Percentiles rank a stretch among this genome's conserved stretches.
These are phyloP conservation scores for Chloropsis cyanopogon DNA, from an alignment of 2,113 vertebrate genomes.

Conservation along the genomic window DNA sequence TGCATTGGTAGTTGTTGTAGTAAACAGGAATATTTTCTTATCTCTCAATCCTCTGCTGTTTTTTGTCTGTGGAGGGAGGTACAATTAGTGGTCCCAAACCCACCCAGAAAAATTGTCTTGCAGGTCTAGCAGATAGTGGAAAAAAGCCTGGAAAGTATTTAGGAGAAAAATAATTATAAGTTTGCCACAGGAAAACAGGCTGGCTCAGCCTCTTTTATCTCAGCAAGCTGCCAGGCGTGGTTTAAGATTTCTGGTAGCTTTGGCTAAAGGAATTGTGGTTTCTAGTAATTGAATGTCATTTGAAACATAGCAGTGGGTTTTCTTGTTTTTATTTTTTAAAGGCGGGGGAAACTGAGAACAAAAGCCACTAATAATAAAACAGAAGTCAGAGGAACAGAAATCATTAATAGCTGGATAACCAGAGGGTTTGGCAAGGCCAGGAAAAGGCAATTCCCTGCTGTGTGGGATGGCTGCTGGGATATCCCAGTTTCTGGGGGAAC, in stretches of 20 bases:
- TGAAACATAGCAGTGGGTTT: conserved; percentile 38
- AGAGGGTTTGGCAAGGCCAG: not conserved
- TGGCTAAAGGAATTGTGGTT: conserved; percentile 71
- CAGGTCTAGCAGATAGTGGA: conserved; percentile 55
- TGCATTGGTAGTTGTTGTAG: not conserved
- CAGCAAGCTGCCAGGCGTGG: conserved; percentile 54
- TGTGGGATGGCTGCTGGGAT: not conserved
- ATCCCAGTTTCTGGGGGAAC: not conserved
- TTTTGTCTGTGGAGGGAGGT: not conserved
- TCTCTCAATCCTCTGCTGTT: conserved; percentile 6
- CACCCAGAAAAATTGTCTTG: conserved; percentile 9
- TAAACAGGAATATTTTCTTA: not conserved
- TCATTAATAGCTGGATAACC: not conserved
- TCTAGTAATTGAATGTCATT: conserved; percentile 61
- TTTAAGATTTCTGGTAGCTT: conserved; percentile 66
- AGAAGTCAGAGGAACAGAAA: not conserved
- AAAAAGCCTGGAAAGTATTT: conserved; percentile 75
- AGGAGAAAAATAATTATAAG: conserved; percentile 49
- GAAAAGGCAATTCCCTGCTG: not conserved
- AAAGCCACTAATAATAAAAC: conserved; percentile 17
- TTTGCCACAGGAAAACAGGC: conserved; percentile 52
- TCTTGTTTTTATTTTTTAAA: not conserved
- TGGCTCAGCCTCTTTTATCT: conserved; percentile 65
- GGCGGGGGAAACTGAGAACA: not conserved
- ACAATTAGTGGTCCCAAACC: conserved; percentile 6